Conservation (phyloP, 2,113 vertebrate species). For the Hydrolagus affinis region DNA sequence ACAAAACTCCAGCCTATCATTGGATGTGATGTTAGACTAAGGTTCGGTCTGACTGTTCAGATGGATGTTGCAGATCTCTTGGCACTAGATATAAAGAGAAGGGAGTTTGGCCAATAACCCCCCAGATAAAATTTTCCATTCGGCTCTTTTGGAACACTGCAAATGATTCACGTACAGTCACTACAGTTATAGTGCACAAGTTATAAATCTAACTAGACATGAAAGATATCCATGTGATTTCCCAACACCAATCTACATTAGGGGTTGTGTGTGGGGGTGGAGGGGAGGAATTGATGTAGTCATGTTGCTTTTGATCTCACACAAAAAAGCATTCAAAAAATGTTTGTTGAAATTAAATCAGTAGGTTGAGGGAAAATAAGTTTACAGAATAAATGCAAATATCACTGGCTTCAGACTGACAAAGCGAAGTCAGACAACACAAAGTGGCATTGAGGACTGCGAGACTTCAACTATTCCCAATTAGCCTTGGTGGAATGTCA, state of each 20-base stretch:
- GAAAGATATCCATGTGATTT: slow-evolving; percentile 8
- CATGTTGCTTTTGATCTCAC: slow-evolving; percentile 17
- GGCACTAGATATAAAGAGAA: too few relatives aligned
- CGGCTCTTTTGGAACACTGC: too few relatives aligned
- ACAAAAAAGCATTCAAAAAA: slow-evolving; percentile 11
- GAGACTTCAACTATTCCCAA: not conserved
- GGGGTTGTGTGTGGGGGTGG: too few relatives aligned
- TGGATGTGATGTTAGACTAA: too few relatives aligned
- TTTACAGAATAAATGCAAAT: slow-evolving; percentile 3
- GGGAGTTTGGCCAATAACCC: too few relatives aligned
- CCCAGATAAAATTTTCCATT: too few relatives aligned
- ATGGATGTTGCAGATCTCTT: too few relatives aligned
- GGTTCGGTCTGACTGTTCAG: too few relatives aligned
- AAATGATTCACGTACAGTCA: too few relatives aligned
- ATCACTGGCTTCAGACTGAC: not conserved
- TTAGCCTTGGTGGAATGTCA: not conserved
- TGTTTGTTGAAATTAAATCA: slow-evolving; percentile 7
- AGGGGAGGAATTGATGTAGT: not conserved
- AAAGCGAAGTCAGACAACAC: slow-evolving; percentile 3
- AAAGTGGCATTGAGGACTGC: not conserved
- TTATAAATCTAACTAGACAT: slow-evolving; percentile 16
- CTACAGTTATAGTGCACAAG: slow-evolving; percentile 8
- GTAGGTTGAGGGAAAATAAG: not conserved
- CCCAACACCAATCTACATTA: not conserved
- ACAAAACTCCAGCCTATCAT: too few relatives aligned